These are phyloP conservation scores for Mormyrus hasselquistii DNA, from an alignment of 2,797 vertebrate species.

Conservation along the genomic window DNA sequence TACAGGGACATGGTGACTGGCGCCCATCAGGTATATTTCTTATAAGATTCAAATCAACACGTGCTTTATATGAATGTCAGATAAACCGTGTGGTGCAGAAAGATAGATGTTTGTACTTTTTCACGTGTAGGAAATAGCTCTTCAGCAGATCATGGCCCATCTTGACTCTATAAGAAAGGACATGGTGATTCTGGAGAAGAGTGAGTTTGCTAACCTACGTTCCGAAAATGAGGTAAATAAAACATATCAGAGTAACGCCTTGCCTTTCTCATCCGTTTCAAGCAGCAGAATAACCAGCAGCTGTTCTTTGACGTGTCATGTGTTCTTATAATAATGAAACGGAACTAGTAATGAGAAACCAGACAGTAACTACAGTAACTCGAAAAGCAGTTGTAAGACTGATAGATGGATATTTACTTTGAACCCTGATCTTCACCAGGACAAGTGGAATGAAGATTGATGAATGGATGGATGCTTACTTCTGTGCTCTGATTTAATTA, in stretches of 20 bases:
- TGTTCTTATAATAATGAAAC: background rate
- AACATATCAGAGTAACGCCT: background rate
- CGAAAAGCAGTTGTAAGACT: background rate
- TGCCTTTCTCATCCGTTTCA: background rate
- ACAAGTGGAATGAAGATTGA: background rate
- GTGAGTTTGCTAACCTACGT: slow-evolving; percentile 89
- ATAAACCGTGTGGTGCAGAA: background rate
- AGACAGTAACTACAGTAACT: background rate
- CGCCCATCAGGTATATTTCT: slow-evolving; percentile 76
- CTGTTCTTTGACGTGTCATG: background rate
- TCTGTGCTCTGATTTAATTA: background rate
- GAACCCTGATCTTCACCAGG: background rate
- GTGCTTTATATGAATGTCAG: background rate
- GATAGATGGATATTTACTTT: background rate
- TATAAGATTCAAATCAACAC: background rate
- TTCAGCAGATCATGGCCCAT: slow-evolving; percentile 92
- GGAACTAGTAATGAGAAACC: background rate
- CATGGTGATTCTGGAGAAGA: slow-evolving; percentile 98
- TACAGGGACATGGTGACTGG: slow-evolving; percentile 94
- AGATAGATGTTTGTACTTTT: background rate
- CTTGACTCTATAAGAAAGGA: slow-evolving; percentile 91
- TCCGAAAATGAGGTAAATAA: slow-evolving; percentile 78
- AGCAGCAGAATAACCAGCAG: background rate
- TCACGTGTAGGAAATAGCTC: slow-evolving; percentile 70
- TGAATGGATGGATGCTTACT: background rate